Evolutionary conservation across 2,113 vertebrate genomes (phyloP).

Genomic region (Semnopithecus entellus): DNA sequence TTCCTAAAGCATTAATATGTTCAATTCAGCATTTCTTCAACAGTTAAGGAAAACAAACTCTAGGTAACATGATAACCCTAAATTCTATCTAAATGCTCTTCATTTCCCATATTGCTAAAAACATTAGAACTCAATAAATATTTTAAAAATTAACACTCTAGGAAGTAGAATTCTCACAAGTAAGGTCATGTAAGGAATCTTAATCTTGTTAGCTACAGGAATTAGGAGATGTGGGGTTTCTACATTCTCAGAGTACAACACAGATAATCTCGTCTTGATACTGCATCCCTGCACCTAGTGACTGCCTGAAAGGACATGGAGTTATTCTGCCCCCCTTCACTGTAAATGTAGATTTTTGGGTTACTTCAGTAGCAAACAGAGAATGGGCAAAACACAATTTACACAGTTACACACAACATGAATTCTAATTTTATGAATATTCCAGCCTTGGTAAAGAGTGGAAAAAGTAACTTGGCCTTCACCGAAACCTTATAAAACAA

Average conservation of each 20-base stretch:
- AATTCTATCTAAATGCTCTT: background rate
- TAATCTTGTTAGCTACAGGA: background rate
- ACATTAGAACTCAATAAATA: background rate
- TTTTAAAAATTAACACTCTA: background rate
- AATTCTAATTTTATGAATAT: background rate
- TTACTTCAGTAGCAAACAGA: background rate
- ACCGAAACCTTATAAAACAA: background rate
- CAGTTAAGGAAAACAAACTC: background rate
- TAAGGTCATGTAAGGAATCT: accelerated
- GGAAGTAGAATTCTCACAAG: background rate
- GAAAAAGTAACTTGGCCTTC: background rate
- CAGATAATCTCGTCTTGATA: accelerated
- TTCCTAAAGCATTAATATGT: background rate
- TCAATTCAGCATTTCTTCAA: background rate
- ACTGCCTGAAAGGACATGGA: too few species aligned
- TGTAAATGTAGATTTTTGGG: background rate
- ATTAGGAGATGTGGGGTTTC: too few species aligned
- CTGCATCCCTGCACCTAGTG: accelerated
- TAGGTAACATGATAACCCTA: background rate
- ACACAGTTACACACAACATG: background rate
- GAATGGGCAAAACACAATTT: background rate
- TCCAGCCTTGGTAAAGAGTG: background rate
- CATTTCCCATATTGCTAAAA: background rate
- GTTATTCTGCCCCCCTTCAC: background rate
- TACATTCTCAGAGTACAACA: background rate